Evolutionary conservation across 2,113 vertebrate genomes (phyloP).

Genomic region (Oxyruncus cristatus): DNA sequence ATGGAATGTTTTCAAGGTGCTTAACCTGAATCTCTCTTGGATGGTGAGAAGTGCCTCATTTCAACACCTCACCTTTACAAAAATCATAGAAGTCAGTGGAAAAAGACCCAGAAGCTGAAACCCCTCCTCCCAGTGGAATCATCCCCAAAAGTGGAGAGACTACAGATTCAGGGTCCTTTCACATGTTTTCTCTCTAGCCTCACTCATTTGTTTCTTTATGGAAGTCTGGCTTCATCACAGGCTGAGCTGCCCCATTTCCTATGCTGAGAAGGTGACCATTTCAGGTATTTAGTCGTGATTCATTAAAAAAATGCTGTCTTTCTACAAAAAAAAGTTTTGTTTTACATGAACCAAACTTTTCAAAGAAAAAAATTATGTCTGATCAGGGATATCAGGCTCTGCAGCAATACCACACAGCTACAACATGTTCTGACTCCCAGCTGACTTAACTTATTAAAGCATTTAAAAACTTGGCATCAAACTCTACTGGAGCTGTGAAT

Average conservation of each 20-base stretch:
- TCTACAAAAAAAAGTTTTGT: background rate
- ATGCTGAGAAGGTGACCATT: background rate
- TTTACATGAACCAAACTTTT: background rate
- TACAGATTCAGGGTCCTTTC: background rate
- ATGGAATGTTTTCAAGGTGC: background rate
- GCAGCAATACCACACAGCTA: background rate
- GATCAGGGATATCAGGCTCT: constrained; percentile 1
- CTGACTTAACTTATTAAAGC: constrained; percentile 13
- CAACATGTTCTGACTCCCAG: constrained; percentile 15
- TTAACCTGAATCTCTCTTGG: background rate
- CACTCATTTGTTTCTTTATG: background rate
- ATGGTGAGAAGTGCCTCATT: background rate
- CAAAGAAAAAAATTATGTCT: background rate
- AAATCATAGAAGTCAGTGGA: background rate
- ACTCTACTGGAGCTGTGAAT: background rate
- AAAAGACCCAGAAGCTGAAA: background rate
- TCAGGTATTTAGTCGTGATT: background rate
- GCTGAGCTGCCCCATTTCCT: background rate
- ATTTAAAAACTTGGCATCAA: constrained; percentile 36
- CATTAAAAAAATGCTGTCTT: background rate
- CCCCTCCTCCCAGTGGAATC: background rate
- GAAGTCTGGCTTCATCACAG: background rate
- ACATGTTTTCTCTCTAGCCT: background rate
- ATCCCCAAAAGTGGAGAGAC: background rate
- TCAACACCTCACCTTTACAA: background rate